Evolutionary conservation across 64 coral and sea anemone genomes (phyloP), one percentile per base, ranked within the genome.

Genomic region (Porites australiensis): DNA sequence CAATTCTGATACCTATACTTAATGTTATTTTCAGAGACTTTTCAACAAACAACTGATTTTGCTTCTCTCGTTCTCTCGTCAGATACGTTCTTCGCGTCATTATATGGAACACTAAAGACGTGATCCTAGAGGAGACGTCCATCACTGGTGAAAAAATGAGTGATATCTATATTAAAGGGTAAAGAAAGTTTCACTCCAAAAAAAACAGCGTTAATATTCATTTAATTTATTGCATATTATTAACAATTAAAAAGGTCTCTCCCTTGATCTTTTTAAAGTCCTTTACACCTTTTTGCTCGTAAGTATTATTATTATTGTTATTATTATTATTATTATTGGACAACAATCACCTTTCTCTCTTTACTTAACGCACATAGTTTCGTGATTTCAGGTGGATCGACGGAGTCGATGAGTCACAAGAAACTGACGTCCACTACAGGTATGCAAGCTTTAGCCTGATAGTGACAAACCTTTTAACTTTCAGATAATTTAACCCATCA

Each of bases 341-440:
- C 27, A 37, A 37, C 27, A 37, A 37, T 57, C 54, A 12, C 1
- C 54, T 7, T 57, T 57, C 12, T 9, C 1, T 1, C 12, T 12
- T 9, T 2, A 9, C 16, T 89, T 77, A 50, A 9, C 45, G 13
- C n/a, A 52, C 2, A 77, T 14, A 37, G 74, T 86, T 23, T 72
- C 58, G 48, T 75, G 6, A 44, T 61, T 74, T 0, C 55, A 98
- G 96, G 15, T 98, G 97, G 97, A 90, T 98, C 0, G 82, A 81
- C 61, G 97, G 94, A 9, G 72, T 92, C 48, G 91, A 96, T n/a
- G 88, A 96, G 2, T 86, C 90, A 51, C 98, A 94, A 58, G 83
- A 91, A 88, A 99, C 98, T 0, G 98, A 99, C 22, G 85, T 87
- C 19, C 98, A 99, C 19, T 96, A 99, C 72, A 99, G 98, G 98